A percentile compares a stretch with the other conserved stretches of the same genome.
Evolutionary conservation across 2,888 invertebrate genomes (phyloP).

Genomic region (Harmothoe impar): DNA sequence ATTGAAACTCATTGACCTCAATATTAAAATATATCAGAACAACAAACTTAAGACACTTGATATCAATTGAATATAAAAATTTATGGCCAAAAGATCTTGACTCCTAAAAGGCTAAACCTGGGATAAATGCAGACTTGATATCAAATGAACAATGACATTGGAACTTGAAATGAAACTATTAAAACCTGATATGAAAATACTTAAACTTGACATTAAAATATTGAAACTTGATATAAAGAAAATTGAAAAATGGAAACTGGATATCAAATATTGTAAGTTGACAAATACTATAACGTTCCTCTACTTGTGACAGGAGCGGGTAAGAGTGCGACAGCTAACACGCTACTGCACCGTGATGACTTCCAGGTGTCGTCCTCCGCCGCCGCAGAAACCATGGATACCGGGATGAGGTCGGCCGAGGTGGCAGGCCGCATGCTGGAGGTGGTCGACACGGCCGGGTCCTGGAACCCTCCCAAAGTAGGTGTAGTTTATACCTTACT

Average conservation of each 20-base stretch:
- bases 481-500: background rate
- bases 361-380: background rate
- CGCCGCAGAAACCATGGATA: background rate
- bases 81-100: too few species aligned
- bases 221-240: too few species aligned
- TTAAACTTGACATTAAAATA: too few species aligned
- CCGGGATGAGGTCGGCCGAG: background rate
- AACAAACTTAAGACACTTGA: too few species aligned
- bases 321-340: slow-evolving; percentile 21
- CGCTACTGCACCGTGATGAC: background rate
- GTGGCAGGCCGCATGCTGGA: background rate
- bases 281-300: background rate
- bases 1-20: too few species aligned
- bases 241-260: background rate
- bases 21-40: too few species aligned
- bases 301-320: background rate
- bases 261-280: background rate
- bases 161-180: too few species aligned
- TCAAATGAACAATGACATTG: too few species aligned
- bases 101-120: too few species aligned
- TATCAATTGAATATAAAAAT: too few species aligned
- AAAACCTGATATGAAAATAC: too few species aligned
- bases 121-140: too few species aligned
- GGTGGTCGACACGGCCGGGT: slow-evolving; percentile 14
- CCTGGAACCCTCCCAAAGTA: background rate